These are phyloP conservation scores for Actenoides lindsayi DNA, from an alignment of 2,113 vertebrate genomes.

Conservation along the genomic window DNA sequence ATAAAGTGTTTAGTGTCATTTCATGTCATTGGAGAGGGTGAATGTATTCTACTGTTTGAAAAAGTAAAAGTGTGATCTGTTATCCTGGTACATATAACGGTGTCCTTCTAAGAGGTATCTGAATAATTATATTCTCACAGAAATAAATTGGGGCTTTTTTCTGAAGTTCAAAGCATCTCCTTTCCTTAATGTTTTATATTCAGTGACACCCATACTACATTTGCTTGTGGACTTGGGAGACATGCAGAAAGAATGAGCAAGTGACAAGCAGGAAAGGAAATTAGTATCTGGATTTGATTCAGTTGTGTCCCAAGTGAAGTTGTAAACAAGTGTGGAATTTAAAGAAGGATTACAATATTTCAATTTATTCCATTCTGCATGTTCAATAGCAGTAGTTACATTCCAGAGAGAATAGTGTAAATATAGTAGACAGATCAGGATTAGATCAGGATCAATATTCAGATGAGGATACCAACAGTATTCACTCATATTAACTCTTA, in stretches of 20 bases:
- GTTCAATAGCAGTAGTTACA: not conserved
- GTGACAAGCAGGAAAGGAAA: not conserved
- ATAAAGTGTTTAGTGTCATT: not conserved
- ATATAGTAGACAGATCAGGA: not conserved
- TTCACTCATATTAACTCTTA: not conserved
- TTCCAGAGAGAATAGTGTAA: not conserved
- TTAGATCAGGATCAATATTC: not conserved
- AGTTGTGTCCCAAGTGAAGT: not conserved
- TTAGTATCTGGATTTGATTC: not conserved
- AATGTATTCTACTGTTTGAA: not conserved
- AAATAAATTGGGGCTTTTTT: not conserved
- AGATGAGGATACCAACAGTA: not conserved
- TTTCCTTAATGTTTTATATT: not conserved
- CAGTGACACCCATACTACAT: not conserved
- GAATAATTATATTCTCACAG: not conserved
- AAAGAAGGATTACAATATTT: not conserved
- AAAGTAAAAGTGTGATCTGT: not conserved
- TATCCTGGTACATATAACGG: not conserved
- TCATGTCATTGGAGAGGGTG: not conserved
- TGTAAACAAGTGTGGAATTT: slow-evolving; percentile 25
- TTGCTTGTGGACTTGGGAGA: not conserved
- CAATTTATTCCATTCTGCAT: not conserved
- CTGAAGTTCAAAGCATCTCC: not conserved
- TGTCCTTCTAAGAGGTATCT: not conserved
- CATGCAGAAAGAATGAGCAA: not conserved